These are phyloP conservation scores for Heptranchias perlo DNA, from an alignment of 2,113 vertebrate genomes.

Conservation along the genomic window DNA sequence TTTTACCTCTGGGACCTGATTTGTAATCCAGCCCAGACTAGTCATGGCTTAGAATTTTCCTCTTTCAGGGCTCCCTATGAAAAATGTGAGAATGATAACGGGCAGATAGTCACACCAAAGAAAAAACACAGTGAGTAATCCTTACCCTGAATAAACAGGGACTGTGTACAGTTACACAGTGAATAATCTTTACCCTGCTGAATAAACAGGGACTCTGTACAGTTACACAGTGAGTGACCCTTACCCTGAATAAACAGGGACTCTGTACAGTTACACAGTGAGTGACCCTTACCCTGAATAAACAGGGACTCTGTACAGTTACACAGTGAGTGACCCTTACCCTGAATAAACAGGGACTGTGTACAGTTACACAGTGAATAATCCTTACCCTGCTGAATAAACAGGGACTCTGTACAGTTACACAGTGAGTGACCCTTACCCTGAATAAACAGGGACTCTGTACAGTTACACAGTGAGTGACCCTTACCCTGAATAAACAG, in stretches of 20 bases:
- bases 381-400: background rate
- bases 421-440: background rate
- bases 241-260: background rate
- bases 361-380: too few species aligned
- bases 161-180: too few species aligned
- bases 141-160: background rate
- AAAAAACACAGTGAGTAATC: background rate
- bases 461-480: background rate
- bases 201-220: too few species aligned
- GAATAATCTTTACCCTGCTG: background rate
- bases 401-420: too few species aligned
- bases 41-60: background rate
- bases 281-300: background rate
- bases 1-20: background rate
- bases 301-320: too few species aligned
- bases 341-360: background rate
- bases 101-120: background rate
- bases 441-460: background rate
- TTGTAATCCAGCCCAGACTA: background rate
- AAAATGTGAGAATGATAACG: background rate
- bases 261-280: too few species aligned
- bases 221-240: background rate
- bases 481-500: background rate
- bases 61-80: background rate
- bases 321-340: background rate